Conservation (phyloP, 2,797 vertebrate species). For the Tenualosa thibaudeaui region DNA sequence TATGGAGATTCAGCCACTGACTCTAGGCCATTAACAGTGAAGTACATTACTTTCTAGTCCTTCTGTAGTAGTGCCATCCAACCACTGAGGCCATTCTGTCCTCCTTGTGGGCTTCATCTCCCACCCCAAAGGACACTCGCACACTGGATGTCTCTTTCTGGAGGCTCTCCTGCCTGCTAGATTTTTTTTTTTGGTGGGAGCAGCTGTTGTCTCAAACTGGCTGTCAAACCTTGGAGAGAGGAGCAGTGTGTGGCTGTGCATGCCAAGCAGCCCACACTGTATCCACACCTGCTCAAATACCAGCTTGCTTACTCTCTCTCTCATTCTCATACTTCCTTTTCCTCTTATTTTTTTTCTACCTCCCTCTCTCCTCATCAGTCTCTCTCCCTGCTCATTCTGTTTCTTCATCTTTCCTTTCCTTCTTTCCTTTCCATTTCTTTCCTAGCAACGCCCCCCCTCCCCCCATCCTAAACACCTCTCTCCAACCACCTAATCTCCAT, state of each 20-base stretch:
- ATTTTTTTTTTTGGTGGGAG: neutral
- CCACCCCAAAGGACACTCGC: neutral
- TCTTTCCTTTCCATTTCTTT: neutral
- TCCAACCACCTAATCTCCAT: slow-evolving; percentile 2
- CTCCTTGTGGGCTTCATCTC: neutral
- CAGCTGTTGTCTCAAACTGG: slow-evolving; percentile 3
- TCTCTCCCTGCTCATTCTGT: neutral
- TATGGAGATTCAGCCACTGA: too few species aligned
- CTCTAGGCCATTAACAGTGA: too few species aligned
- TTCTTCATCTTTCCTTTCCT: neutral
- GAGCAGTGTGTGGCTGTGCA: slow-evolving; percentile 3
- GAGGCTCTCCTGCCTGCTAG: neutral
- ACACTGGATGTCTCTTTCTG: neutral
- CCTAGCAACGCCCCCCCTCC: too few species aligned
- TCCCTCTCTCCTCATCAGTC: neutral
- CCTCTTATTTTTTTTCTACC: neutral
- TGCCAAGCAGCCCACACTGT: slow-evolving; percentile 6
- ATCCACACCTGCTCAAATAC: neutral
- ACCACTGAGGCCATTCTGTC: neutral
- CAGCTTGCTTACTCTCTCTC: neutral
- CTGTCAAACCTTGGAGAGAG: neutral
- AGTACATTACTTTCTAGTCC: neutral
- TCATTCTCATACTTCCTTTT: neutral
- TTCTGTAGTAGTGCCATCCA: neutral
- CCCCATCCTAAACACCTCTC: neutral